These are phyloP conservation scores for Nephrotoma appendiculata DNA, from an alignment of 2,888 invertebrate species.

Conservation along the genomic window DNA sequence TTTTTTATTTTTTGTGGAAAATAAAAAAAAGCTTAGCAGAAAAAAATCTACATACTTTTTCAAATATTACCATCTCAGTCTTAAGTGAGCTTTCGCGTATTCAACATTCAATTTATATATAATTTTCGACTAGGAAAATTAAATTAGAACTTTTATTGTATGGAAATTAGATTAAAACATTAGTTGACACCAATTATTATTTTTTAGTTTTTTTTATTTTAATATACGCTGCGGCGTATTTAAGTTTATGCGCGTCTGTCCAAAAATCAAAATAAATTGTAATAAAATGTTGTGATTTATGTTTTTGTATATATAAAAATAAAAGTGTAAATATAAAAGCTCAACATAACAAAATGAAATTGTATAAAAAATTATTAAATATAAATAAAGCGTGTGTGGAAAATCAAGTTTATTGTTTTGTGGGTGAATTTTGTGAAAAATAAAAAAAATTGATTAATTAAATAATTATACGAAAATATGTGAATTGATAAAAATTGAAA, in stretches of 20 bases:
- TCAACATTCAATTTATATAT: slow-evolving; percentile 1
- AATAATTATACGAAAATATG: neutral
- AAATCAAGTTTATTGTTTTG: neutral
- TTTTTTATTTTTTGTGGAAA: neutral
- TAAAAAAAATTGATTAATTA: neutral
- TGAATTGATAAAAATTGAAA: neutral
- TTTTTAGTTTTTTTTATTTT: neutral
- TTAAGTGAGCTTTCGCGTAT: slow-evolving; percentile 5
- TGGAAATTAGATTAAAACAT: neutral
- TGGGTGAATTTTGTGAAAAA: neutral
- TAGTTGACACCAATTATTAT: neutral
- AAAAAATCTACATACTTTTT: neutral
- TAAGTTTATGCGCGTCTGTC: neutral
- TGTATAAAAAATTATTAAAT: neutral
- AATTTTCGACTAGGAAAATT: neutral
- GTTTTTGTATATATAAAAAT: neutral
- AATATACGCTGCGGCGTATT: neutral
- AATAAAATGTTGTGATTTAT: neutral
- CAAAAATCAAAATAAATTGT: neutral
- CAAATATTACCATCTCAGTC: neutral
- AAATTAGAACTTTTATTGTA: neutral
- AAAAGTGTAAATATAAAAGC: neutral
- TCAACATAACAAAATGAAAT: neutral
- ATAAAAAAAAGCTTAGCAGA: neutral
- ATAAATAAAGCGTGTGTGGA: neutral